These are phyloP conservation scores for Aythya fuligula DNA, from an alignment of 2,797 vertebrate species.

Conservation along the genomic window DNA sequence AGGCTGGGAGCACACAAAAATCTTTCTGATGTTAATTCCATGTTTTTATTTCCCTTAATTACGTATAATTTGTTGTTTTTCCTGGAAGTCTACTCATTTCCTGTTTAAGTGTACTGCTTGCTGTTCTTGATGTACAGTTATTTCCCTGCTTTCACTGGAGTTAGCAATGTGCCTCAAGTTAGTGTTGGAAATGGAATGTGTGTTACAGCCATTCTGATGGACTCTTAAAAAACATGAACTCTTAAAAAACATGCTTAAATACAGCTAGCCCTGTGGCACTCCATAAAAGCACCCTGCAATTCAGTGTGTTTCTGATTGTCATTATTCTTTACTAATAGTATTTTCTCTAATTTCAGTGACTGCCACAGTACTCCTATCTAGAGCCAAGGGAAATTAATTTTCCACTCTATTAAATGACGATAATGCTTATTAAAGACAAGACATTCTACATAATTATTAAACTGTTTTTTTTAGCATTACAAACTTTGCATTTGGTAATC, in stretches of 20 bases:
- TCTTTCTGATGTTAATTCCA: neutral
- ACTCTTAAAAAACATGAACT: neutral
- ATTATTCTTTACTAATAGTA: neutral
- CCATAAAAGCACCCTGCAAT: neutral
- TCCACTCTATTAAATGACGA: constrained; percentile 22
- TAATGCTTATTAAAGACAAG: constrained; percentile 20
- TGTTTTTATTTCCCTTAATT: neutral
- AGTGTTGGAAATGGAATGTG: neutral
- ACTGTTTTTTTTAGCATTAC: constrained; percentile 41
- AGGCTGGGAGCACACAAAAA: neutral
- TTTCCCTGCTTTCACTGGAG: neutral
- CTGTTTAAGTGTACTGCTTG: neutral
- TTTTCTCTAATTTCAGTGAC: constrained; percentile 6
- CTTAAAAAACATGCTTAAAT: neutral
- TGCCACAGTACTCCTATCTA: neutral
- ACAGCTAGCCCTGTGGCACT: neutral
- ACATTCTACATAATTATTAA: constrained; percentile 8
- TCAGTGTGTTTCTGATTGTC: neutral
- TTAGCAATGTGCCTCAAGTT: constrained; percentile 12
- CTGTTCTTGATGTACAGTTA: neutral
- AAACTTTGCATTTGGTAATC: neutral
- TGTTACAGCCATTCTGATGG: neutral
- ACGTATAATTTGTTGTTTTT: neutral
- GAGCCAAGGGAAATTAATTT: constrained; percentile 59
- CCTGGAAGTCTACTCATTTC: neutral